Conservation (phyloP, 2,797 vertebrate species). For the Sebastes oblongus region DNA sequence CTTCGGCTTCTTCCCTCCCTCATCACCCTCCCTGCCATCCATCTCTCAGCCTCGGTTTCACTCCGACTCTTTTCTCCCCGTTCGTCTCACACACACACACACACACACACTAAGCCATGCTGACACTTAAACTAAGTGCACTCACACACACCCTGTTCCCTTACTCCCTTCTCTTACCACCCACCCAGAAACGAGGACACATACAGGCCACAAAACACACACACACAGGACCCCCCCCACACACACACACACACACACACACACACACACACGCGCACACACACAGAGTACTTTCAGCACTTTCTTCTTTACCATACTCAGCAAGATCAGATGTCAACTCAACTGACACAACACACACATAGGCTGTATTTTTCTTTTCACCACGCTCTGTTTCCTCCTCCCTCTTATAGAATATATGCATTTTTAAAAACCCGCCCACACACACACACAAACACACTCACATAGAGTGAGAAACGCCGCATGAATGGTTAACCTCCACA, state of each 20-base stretch:
- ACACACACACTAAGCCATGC: slow-evolving; percentile 60
- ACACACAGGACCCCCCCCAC: slow-evolving; percentile 14
- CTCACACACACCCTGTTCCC: slow-evolving; percentile 73
- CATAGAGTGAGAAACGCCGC: slow-evolving; percentile 13
- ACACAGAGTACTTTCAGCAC: slow-evolving; percentile 69
- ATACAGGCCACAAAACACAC: slow-evolving; percentile 57
- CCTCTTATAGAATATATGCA: slow-evolving; percentile 76
- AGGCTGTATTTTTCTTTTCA: slow-evolving; percentile 73
- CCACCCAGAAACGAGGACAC: slow-evolving; percentile 78
- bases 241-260: slow-evolving; percentile 16
- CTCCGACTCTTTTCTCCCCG: slow-evolving; percentile 41
- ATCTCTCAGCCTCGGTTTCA: slow-evolving; percentile 58
- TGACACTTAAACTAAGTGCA: slow-evolving; percentile 78
- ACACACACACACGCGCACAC: slow-evolving; percentile 26
- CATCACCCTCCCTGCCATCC: slow-evolving; percentile 40
- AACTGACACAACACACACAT: slow-evolving; percentile 67
- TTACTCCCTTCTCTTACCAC: slow-evolving; percentile 73
- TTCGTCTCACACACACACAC: slow-evolving; percentile 50
- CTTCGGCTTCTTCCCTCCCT: slow-evolving; percentile 30
- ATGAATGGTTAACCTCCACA: slow-evolving; percentile 18
- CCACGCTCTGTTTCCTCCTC: slow-evolving; percentile 71
- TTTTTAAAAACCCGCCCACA: slow-evolving; percentile 64
- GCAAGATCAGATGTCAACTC: slow-evolving; percentile 78
- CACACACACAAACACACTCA: slow-evolving; percentile 29
- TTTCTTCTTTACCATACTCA: slow-evolving; percentile 76